These are phyloP conservation scores for Harpegnathos saltator DNA, from an alignment of 1,140 invertebrate species.

Conservation along the genomic window DNA sequence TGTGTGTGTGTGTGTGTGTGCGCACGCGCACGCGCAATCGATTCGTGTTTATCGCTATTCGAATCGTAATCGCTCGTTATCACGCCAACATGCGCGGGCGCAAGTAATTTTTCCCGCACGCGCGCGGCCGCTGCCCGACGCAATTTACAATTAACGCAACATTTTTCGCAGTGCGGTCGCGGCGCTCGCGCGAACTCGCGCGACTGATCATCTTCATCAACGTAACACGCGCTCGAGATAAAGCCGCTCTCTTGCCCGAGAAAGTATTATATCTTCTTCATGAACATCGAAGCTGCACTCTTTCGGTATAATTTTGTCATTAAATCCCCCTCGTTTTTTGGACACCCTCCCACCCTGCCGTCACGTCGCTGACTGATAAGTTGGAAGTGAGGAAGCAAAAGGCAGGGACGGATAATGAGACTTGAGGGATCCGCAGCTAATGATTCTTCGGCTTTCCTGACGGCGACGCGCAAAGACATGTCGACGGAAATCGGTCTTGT, in stretches of 20 bases:
- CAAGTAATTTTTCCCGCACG: slow-evolving; percentile 47
- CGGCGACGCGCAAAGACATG: neutral
- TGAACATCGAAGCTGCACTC: slow-evolving; percentile 58
- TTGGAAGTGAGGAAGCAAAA: neutral
- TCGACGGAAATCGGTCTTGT: neutral
- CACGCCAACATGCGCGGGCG: slow-evolving; percentile 40
- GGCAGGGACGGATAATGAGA: slow-evolving; percentile 4
- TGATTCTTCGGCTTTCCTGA: neutral
- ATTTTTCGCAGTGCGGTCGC: slow-evolving; percentile 31
- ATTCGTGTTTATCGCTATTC: slow-evolving; percentile 32
- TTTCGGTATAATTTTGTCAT: slow-evolving; percentile 81
- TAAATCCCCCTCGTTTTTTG: slow-evolving; percentile 63
- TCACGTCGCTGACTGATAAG: slow-evolving; percentile 12
- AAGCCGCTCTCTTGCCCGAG: slow-evolving; percentile 5
- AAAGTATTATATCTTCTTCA: slow-evolving; percentile 73
- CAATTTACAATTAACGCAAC: slow-evolving; percentile 54
- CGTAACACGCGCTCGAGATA: slow-evolving; percentile 59
- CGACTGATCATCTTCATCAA: slow-evolving; percentile 51
- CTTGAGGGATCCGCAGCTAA: neutral
- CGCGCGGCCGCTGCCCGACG: slow-evolving; percentile 40
- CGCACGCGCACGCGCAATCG: too few species aligned
- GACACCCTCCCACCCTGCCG: neutral
- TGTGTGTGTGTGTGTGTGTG: too few species aligned
- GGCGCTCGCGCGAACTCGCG: slow-evolving; percentile 19
- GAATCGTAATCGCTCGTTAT: slow-evolving; percentile 47